Conservation (phyloP, 1,140 invertebrate species). For the Drosophila dunni region DNA sequence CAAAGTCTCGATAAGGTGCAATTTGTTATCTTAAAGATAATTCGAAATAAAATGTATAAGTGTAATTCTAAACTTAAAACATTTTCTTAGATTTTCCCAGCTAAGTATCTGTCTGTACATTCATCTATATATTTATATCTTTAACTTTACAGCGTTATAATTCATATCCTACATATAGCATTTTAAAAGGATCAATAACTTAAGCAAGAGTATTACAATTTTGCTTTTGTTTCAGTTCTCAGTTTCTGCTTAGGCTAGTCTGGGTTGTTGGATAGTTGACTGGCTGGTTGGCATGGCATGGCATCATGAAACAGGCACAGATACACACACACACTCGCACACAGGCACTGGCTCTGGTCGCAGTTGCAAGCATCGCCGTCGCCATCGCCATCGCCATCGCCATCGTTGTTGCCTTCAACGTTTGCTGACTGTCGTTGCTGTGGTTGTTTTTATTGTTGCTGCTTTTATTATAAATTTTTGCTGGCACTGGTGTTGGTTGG, state of each 20-base stretch:
- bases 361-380: slow-evolving; percentile 65
- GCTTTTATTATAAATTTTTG: slow-evolving; percentile 78
- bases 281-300: slow-evolving; percentile 45
- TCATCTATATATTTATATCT: background rate
- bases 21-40: too few species aligned
- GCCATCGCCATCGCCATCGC: slow-evolving; percentile 51
- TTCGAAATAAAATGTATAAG: too few species aligned
- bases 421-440: slow-evolving; percentile 41
- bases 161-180: background rate
- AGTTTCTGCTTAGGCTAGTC: slow-evolving; percentile 44
- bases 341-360: slow-evolving; percentile 44
- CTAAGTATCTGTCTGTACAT: background rate
- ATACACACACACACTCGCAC: background rate
- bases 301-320: background rate
- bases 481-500: slow-evolving; percentile 61
- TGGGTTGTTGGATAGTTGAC: slow-evolving; percentile 63
- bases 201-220: slow-evolving; percentile 41
- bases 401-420: slow-evolving; percentile 41
- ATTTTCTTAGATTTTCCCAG: too few species aligned
- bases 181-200: background rate
- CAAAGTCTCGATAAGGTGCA: too few species aligned
- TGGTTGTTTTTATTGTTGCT: slow-evolving; percentile 45
- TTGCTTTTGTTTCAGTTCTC: slow-evolving; percentile 21
- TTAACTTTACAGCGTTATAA: background rate
- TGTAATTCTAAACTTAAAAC: too few species aligned